A percentile compares a stretch with the other conserved stretches of the same genome.
These are phyloP conservation scores for Paradisaea rubra DNA, from an alignment of 2,113 vertebrate species.

Conservation along the genomic window DNA sequence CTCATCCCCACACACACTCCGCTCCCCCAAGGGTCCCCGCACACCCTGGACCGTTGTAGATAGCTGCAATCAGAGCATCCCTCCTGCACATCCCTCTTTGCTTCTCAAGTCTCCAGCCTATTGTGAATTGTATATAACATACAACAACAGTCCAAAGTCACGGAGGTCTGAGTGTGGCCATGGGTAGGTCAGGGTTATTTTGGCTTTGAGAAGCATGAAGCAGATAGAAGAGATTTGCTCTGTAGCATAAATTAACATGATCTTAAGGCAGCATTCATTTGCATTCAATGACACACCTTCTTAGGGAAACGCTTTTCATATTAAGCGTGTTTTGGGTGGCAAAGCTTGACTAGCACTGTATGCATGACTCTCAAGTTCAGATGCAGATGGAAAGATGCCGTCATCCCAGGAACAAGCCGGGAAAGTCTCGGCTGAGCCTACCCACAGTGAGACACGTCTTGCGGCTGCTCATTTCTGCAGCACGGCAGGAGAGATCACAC, in stretches of 20 bases:
- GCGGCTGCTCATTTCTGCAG: slow-evolving; percentile 15
- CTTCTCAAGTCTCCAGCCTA: not conserved
- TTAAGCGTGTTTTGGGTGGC: not conserved
- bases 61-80: not conserved
- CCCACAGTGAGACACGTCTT: not conserved
- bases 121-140: fast-evolving
- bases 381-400: not conserved
- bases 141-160: not conserved
- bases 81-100: not conserved
- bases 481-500: not conserved
- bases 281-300: slow-evolving; percentile 3
- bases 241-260: not conserved
- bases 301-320: not conserved
- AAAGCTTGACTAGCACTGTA: not conserved
- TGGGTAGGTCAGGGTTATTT: not conserved
- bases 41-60: fast-evolving
- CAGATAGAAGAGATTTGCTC: not conserved
- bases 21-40: not conserved
- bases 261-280: not conserved
- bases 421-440: not conserved
- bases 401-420: not conserved
- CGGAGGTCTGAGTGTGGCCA: not conserved
- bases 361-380: not conserved
- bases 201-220: not conserved
- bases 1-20: not conserved